These are phyloP conservation scores for Caenorhabditis wallacei DNA, from an alignment of 2,888 invertebrate genomes.

Conservation along the genomic window DNA sequence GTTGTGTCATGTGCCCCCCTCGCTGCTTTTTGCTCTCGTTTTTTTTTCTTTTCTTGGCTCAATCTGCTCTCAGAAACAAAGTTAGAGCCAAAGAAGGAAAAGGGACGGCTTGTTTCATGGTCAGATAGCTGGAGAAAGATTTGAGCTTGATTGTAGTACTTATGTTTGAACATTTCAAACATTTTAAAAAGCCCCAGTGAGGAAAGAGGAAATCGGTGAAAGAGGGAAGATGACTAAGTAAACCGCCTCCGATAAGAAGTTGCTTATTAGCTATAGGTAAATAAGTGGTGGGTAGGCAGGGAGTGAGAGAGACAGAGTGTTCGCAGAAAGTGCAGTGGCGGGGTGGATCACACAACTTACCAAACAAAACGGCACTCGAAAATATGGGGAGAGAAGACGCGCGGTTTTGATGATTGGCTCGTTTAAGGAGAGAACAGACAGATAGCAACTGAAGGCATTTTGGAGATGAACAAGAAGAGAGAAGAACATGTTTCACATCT, in stretches of 20 bases:
- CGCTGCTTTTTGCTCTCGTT: constrained; percentile 12
- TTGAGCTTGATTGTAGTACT: constrained; percentile 9
- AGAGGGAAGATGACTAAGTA: constrained; percentile 50
- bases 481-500: constrained; percentile 34
- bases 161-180: constrained; percentile 39
- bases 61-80: constrained; percentile 22
- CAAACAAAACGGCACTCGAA: constrained; percentile 57
- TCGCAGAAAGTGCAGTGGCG: constrained; percentile 55
- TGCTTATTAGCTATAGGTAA: constrained; percentile 66
- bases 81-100: constrained; percentile 1
- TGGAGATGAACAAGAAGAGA: constrained; percentile 9
- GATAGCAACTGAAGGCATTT: not conserved
- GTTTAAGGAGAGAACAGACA: constrained; percentile 13
- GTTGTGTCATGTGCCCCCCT: constrained; percentile 14
- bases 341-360: constrained; percentile 53
- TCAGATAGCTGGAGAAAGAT: not conserved
- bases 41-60: constrained; percentile 18
- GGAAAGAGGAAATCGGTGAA: not conserved
- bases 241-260: constrained; percentile 65
- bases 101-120: not conserved
- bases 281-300: constrained; percentile 42
- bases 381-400: constrained; percentile 27
- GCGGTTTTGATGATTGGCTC: constrained; percentile 54
- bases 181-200: constrained; percentile 23
- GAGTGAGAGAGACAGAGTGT: constrained; percentile 25